These are phyloP conservation scores for Thermophis baileyi DNA, from an alignment of 2,113 vertebrate genomes.

Conservation along the genomic window DNA sequence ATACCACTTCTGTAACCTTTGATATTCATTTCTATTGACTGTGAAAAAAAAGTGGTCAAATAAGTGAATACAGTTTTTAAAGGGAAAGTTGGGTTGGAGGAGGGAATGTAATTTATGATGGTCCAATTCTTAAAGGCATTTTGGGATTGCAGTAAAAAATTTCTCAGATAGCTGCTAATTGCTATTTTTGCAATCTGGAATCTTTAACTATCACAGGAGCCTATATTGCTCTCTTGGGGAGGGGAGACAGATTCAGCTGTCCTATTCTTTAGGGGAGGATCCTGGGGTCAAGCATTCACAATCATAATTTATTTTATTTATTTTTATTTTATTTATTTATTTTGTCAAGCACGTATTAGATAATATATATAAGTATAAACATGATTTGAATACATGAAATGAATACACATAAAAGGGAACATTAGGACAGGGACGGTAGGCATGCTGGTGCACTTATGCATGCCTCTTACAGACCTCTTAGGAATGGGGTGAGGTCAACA, in stretches of 20 bases:
- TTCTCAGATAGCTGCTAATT: constrained; percentile 56
- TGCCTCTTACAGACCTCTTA: too few species aligned
- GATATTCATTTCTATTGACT: constrained; percentile 66
- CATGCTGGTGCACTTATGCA: too few species aligned
- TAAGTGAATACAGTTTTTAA: constrained; percentile 9
- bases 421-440: too few species aligned
- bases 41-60: constrained; percentile 55
- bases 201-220: constrained; percentile 54
- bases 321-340: too few species aligned
- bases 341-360: too few species aligned
- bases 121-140: constrained; percentile 42
- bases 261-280: neutral
- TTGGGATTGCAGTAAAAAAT: constrained; percentile 48
- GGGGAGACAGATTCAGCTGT: neutral
- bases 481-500: too few species aligned
- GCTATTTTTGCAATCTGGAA: constrained; percentile 52
- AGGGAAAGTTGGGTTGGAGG: neutral
- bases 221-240: constrained; percentile 26
- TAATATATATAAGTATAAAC: too few species aligned
- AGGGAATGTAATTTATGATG: constrained; percentile 37
- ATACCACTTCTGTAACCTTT: constrained; percentile 57
- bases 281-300: neutral
- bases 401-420: too few species aligned
- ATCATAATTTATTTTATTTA: too few species aligned
- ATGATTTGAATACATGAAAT: too few species aligned